These are phyloP conservation scores for Cerceris ruficornis DNA, from an alignment of 2,888 invertebrate genomes.

Conservation along the genomic window DNA sequence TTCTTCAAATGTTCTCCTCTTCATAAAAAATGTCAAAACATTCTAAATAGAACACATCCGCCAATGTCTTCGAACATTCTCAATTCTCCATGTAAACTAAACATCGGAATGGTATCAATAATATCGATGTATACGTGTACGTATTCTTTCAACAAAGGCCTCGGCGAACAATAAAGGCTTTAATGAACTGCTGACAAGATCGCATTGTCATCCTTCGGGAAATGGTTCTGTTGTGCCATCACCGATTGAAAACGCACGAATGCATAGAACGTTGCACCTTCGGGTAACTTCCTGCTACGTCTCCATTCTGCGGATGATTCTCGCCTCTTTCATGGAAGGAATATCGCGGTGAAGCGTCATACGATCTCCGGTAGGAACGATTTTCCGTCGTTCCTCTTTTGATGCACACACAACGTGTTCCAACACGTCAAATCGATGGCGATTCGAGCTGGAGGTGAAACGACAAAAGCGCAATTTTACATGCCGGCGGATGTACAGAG, in stretches of 20 bases:
- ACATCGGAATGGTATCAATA: conserved; percentile 19
- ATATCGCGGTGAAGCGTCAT: conserved; percentile 11
- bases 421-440: too few species aligned
- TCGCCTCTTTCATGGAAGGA: conserved; percentile 10
- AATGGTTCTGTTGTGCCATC: conserved; percentile 11
- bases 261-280: conserved; percentile 45
- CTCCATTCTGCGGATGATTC: conserved; percentile 24
- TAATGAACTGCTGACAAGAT: conserved; percentile 56
- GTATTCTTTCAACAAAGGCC: conserved; percentile 27
- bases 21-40: too few species aligned
- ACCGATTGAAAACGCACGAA: conserved; percentile 44
- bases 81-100: conserved; percentile 22
- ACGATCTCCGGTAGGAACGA: conserved; percentile 25
- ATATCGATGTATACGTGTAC: conserved; percentile 43
- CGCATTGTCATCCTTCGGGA: conserved; percentile 29
- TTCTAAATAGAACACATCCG: too few species aligned
- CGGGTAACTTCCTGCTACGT: conserved; percentile 23
- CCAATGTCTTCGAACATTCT: not conserved
- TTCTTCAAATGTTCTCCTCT: not conserved
- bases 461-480: too few species aligned
- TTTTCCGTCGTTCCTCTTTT: conserved; percentile 2
- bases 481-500: too few species aligned
- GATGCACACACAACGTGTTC: not conserved
- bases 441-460: too few species aligned
- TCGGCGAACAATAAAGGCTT: conserved; percentile 58